These are phyloP conservation scores for Tetraodon nigroviridis DNA, from an alignment of 2,113 vertebrate genomes.

Conservation along the genomic window DNA sequence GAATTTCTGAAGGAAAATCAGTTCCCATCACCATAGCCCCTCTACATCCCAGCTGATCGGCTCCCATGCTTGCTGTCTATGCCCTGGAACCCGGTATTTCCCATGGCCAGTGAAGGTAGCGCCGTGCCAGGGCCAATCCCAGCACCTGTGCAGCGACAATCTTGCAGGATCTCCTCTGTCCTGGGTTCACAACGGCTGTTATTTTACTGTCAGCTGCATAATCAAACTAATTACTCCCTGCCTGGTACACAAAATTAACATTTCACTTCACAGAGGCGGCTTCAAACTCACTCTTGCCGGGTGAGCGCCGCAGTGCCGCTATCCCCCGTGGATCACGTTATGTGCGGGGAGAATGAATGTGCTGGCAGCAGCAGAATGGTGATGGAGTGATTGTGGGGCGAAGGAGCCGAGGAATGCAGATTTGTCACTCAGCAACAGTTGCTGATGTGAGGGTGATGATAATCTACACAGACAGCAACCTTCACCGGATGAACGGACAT, in stretches of 20 bases:
- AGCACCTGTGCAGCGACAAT: conserved; percentile 39
- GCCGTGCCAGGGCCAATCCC: conserved; percentile 5
- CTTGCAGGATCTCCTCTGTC: conserved; percentile 1
- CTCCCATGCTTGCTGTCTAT: too few relatives aligned
- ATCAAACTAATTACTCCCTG: not conserved
- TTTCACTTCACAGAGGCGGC: too few relatives aligned
- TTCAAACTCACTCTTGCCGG: not conserved
- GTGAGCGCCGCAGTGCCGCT: conserved; percentile 21
- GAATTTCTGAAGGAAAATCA: too few relatives aligned
- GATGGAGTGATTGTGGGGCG: conserved; percentile 6
- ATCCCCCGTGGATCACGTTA: conserved; percentile 13
- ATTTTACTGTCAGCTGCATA: not conserved
- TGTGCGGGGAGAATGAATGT: conserved; percentile 38
- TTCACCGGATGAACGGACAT: too few relatives aligned
- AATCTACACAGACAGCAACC: not conserved
- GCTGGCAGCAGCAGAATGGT: conserved; percentile 47
- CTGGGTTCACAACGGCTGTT: not conserved
- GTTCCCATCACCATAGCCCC: too few relatives aligned
- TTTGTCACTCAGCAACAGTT: conserved; percentile 8
- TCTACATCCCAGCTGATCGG: too few relatives aligned
- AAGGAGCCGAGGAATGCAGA: conserved; percentile 23
- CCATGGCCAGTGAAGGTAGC: conserved; percentile 22
- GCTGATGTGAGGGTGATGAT: not conserved
- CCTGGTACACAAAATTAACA: too few relatives aligned
- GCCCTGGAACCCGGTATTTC: conserved; percentile 2